Evolutionary conservation across 2,888 invertebrate genomes (phyloP), one percentile per base, ranked within the genome.

Genomic region (Drosophila percnosoma): DNA sequence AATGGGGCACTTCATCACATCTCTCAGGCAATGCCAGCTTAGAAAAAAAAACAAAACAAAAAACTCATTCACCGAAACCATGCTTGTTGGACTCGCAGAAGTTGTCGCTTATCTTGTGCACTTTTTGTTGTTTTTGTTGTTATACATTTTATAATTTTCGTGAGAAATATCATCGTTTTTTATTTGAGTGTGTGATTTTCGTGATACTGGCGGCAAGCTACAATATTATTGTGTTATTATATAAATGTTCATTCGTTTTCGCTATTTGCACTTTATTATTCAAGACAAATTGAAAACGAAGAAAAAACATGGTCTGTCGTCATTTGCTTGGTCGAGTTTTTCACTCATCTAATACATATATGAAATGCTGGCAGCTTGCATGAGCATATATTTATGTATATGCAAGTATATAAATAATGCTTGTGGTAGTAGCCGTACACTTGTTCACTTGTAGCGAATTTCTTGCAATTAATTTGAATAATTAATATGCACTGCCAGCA

Each of bases 381-480:
- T 10, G 10, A 33, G 45, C 34, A 36, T 54, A 10, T 6, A 40
- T 61, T 42, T 52, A 40, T 71, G 15, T 53, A 24, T 24, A 7
- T 55, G 27, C n/a, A 24, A 8, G 21, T 67, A 21, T 54, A 64
- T 67, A 31, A 65, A 65, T 62, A 45, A 60, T 68, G 61, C 36
- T 71, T 67, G 51, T 42, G n/a, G 34, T 31, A 24, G 45, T 24
- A 8, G 24, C 24, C 7, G 24, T 45, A 15, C 51, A 34, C 21
- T 49, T 36, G 70, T 68, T 61, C 71, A 83, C 71, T 78, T 69
- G 75, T 70, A 70, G 68, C 80, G 70, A 78, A 80, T 81, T 70
- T 70, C 63, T 69, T 75, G 78, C 82, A 87, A 87, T 89, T 86
- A 87, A 80, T 89, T 86, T 85, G 68, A 89, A 87, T 89, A 82